Evolutionary conservation across 2,888 invertebrate genomes (phyloP).

Genomic region (Opisthograptis luteolata): DNA sequence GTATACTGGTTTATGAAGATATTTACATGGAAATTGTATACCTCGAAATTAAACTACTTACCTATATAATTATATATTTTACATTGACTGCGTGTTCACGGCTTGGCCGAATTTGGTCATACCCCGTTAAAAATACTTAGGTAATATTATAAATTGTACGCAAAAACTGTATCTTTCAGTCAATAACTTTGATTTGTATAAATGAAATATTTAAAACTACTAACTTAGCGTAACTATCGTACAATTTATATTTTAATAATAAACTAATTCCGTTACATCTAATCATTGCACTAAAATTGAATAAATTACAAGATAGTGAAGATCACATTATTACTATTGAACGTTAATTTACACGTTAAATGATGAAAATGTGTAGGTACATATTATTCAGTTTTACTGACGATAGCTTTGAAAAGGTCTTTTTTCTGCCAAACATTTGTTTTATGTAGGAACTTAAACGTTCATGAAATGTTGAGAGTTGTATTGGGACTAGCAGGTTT

Average conservation of each 20-base stretch:
- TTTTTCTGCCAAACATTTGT: conserved; percentile 41
- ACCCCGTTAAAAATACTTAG: conserved; percentile 56
- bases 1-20: background rate
- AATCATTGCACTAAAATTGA: conserved; percentile 84
- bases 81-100: background rate
- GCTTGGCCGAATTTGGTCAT: conserved; percentile 1
- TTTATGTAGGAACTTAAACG: conserved; percentile 58
- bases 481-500: conserved; percentile 47
- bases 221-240: conserved; percentile 73
- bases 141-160: conserved; percentile 72
- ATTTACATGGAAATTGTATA: background rate
- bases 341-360: conserved; percentile 49
- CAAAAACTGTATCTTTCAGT: conserved; percentile 73
- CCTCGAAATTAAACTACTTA: background rate
- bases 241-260: conserved; percentile 66
- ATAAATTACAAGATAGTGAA: conserved; percentile 78
- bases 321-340: conserved; percentile 67
- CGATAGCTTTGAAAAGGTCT: conserved; percentile 38
- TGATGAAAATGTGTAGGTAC: conserved; percentile 53
- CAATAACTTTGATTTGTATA: conserved; percentile 72
- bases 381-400: conserved; percentile 56
- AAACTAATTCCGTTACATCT: conserved; percentile 77
- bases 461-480: conserved; percentile 46
- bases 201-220: conserved; percentile 65
- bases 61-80: background rate